Percentiles rank a stretch among this genome's conserved stretches.
These are phyloP conservation scores for Herpailurus yagouaroundi DNA, from an alignment of 2,113 vertebrate genomes.

Conservation along the genomic window DNA sequence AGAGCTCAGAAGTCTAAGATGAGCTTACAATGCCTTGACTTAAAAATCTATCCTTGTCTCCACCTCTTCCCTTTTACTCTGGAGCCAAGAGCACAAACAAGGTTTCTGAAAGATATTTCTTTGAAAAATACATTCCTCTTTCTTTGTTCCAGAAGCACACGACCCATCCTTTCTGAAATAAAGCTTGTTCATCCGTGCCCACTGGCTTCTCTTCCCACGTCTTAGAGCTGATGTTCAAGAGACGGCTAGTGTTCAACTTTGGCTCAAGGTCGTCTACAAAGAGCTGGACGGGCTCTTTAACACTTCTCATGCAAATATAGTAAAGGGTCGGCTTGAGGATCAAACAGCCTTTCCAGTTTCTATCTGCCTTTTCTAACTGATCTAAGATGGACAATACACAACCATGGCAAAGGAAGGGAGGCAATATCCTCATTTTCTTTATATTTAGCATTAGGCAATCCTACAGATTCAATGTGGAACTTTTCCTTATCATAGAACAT, in stretches of 20 bases:
- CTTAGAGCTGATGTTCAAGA: background rate
- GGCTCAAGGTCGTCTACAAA: background rate
- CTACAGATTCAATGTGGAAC: background rate
- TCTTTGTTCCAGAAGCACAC: background rate
- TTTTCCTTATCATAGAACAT: background rate
- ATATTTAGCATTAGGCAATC: background rate
- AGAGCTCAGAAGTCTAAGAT: conserved; percentile 56
- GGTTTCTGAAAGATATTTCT: background rate
- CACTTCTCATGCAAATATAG: background rate
- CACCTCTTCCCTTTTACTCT: conserved; percentile 46
- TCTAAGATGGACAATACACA: too few relatives aligned
- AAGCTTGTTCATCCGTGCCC: background rate
- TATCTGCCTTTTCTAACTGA: background rate
- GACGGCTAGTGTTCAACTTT: background rate
- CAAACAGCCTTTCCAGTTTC: background rate
- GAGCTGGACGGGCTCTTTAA: background rate
- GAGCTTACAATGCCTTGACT: conserved; percentile 53
- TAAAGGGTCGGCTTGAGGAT: background rate
- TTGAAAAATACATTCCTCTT: background rate
- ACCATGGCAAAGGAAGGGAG: background rate
- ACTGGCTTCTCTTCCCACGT: background rate
- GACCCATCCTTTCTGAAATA: background rate
- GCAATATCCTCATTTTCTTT: background rate
- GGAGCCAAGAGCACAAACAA: conserved; percentile 60
- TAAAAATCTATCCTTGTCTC: conserved; percentile 67